Conservation (phyloP, 2,888 invertebrate species). For the Hirtodrosophila alboralis region DNA sequence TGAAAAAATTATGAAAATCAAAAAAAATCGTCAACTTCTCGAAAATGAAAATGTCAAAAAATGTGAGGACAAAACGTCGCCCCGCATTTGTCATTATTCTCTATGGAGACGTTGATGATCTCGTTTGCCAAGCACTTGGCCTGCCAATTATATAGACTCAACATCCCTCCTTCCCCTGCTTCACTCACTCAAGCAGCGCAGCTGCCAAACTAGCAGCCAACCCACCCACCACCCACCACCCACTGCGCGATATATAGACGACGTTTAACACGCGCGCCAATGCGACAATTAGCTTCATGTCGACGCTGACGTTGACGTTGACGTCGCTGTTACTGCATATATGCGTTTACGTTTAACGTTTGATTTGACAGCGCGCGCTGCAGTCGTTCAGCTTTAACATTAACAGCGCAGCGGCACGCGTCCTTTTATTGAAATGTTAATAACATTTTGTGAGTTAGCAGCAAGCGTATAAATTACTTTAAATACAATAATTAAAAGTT, state of each 20-base stretch:
- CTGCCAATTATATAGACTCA: slow-evolving; percentile 44
- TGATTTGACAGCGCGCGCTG: slow-evolving; percentile 1
- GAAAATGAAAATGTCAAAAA: slow-evolving; percentile 65
- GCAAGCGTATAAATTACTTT: too few species aligned
- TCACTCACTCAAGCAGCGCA: too few species aligned
- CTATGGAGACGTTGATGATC: slow-evolving; percentile 38
- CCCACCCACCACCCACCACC: slow-evolving; percentile 2
- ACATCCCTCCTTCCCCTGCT: too few species aligned
- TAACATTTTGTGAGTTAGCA: too few species aligned
- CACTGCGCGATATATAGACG: slow-evolving; percentile 1
- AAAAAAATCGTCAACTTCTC: slow-evolving; percentile 53
- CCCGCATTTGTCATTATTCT: slow-evolving; percentile 20
- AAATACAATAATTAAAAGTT: too few species aligned
- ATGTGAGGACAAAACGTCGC: neutral
- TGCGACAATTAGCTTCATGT: slow-evolving; percentile 58
- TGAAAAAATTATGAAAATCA: slow-evolving; percentile 1
- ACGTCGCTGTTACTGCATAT: slow-evolving; percentile 15
- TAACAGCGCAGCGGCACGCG: too few species aligned
- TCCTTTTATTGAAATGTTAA: too few species aligned
- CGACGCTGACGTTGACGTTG: slow-evolving; percentile 28
- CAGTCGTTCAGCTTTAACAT: too few species aligned
- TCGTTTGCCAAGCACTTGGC: slow-evolving; percentile 36
- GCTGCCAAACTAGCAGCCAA: too few species aligned
- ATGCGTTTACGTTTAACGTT: slow-evolving; percentile 10
- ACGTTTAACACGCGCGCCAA: slow-evolving; percentile 53